Evolutionary conservation across 1,140 invertebrate species (phyloP).

Genomic region (Goniozus legneri): DNA sequence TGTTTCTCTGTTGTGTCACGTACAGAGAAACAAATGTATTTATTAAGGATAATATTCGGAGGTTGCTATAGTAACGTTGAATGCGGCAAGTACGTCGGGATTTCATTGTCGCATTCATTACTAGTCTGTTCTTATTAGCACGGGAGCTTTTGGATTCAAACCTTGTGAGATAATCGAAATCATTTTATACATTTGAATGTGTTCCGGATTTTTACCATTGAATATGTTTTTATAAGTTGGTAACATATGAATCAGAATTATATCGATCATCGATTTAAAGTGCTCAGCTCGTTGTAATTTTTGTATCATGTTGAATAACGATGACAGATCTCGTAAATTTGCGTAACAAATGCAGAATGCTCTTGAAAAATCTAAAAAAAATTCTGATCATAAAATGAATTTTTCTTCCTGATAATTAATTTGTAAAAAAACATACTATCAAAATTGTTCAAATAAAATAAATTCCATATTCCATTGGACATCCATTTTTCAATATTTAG

Average conservation of each 20-base stretch:
- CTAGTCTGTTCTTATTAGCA: constrained; percentile 28
- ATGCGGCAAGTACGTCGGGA: too few species aligned
- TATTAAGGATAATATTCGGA: too few species aligned
- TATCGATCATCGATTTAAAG: constrained; percentile 25
- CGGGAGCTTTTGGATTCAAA: constrained; percentile 35
- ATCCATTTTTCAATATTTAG: too few species aligned
- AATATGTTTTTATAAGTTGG: constrained; percentile 21
- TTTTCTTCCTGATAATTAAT: constrained; percentile 2
- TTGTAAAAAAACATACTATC: constrained; percentile 25
- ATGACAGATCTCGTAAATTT: constrained; percentile 26
- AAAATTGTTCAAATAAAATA: constrained; percentile 21
- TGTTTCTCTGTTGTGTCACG: too few species aligned
- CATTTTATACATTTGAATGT: constrained; percentile 35
- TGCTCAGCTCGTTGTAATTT: constrained; percentile 36
- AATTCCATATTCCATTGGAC: constrained; percentile 43
- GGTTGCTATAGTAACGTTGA: too few species aligned
- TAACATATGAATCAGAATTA: constrained; percentile 28
- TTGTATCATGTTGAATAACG: constrained; percentile 32
- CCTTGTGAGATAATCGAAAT: constrained; percentile 32
- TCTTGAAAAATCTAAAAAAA: constrained; percentile 31
- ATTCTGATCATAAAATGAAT: too few species aligned
- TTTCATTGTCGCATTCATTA: too few species aligned
- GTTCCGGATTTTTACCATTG: constrained; percentile 23
- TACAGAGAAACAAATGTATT: too few species aligned
- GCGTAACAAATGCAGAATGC: constrained; percentile 29